Evolutionary conservation across 2,888 invertebrate genomes (phyloP).

Genomic region (Spisula subtruncata): DNA sequence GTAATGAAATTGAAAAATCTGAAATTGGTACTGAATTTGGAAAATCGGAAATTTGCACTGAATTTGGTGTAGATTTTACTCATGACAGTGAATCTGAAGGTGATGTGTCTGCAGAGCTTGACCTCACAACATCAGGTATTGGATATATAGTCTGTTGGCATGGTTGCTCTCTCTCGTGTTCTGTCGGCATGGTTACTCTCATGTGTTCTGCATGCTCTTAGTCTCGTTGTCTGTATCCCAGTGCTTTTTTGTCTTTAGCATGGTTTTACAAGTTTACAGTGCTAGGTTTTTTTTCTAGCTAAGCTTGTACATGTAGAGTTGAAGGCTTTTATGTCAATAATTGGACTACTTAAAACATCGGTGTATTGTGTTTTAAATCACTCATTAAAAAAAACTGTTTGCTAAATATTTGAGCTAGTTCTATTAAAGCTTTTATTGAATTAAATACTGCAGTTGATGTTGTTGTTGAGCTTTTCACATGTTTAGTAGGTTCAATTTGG

Average conservation of each 20-base stretch:
- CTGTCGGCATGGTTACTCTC: slow-evolving; percentile 29
- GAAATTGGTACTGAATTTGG: slow-evolving; percentile 38
- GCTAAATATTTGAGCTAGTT: slow-evolving; percentile 6
- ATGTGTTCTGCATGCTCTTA: not conserved
- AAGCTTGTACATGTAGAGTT: not conserved
- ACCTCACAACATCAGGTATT: slow-evolving; percentile 57
- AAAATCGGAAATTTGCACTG: slow-evolving; percentile 34
- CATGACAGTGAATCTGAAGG: slow-evolving; percentile 61
- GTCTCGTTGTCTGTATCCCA: not conserved
- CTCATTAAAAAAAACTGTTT: not conserved
- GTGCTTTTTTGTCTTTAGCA: not conserved
- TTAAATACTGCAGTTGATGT: not conserved
- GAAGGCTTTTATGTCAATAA: not conserved
- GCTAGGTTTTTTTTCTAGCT: not conserved
- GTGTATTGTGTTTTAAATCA: not conserved
- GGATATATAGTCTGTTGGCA: slow-evolving; percentile 28
- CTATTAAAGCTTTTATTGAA: not conserved
- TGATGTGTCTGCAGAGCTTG: slow-evolving; percentile 60
- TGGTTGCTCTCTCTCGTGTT: not conserved
- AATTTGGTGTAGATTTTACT: slow-evolving; percentile 52
- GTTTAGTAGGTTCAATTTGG: not conserved
- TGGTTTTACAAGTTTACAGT: not conserved
- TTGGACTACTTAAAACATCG: not conserved
- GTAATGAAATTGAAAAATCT: slow-evolving; percentile 47
- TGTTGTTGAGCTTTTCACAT: not conserved